These are phyloP conservation scores for Machaerirhynchus nigripectus DNA, from an alignment of 2,113 vertebrate genomes.

Conservation along the genomic window DNA sequence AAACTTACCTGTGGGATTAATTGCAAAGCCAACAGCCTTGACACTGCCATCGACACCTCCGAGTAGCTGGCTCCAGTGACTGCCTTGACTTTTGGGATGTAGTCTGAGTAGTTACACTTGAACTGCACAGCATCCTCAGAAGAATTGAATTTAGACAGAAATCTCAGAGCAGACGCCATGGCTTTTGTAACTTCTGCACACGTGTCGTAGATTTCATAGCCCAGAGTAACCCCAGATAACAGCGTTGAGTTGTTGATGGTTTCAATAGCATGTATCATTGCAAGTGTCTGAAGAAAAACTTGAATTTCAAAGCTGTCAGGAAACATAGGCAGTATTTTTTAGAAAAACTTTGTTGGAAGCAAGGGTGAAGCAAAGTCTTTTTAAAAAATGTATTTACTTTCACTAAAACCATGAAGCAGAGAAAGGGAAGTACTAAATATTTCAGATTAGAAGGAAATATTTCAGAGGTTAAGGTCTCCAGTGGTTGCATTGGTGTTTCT, in stretches of 20 bases:
- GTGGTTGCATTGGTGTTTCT: not conserved
- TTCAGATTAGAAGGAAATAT: not conserved
- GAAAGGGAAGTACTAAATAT: not conserved
- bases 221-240: slow-evolving; percentile 78
- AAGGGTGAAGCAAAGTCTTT: not conserved
- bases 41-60: slow-evolving; percentile 83
- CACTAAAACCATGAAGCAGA: not conserved
- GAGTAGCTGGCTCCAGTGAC: slow-evolving; percentile 79
- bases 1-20: slow-evolving; percentile 84
- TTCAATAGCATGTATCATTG: slow-evolving; percentile 85
- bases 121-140: slow-evolving; percentile 39
- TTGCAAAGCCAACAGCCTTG: slow-evolving; percentile 80
- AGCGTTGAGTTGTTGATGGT: slow-evolving; percentile 79
- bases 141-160: slow-evolving; percentile 69
- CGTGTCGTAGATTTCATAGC: slow-evolving; percentile 83
- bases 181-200: slow-evolving; percentile 83
- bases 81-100: slow-evolving; percentile 70
- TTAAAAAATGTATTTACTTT: not conserved
- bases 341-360: not conserved
- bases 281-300: slow-evolving; percentile 73
- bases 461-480: not conserved
- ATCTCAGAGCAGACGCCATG: slow-evolving; percentile 73
- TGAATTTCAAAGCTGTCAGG: slow-evolving; percentile 73
- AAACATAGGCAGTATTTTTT: not conserved
- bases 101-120: slow-evolving; percentile 64